Percentiles rank a stretch among this genome's conserved stretches.
Conservation (phyloP, 2,113 vertebrate species). For the Xyliphius kryptos region DNA sequence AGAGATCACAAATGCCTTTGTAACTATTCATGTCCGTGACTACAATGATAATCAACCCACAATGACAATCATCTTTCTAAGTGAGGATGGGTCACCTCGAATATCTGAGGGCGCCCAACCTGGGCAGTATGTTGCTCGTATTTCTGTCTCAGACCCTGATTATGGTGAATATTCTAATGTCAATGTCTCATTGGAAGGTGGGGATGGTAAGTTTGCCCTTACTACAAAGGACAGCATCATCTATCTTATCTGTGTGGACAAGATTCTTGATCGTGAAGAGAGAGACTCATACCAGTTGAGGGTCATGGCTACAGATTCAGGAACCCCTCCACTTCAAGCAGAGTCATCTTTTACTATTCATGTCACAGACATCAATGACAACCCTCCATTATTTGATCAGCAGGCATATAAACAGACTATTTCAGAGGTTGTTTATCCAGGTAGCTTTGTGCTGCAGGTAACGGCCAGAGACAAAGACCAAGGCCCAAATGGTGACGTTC, state of each 20-base stretch:
- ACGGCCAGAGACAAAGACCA: slow-evolving; percentile 94
- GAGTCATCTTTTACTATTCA: slow-evolving; percentile 91
- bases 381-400: slow-evolving; percentile 86
- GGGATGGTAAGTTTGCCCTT: slow-evolving; percentile 93
- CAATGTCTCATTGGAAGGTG: slow-evolving; percentile 92
- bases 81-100: slow-evolving; percentile 87
- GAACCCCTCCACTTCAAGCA: slow-evolving; percentile 82
- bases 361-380: slow-evolving; percentile 91
- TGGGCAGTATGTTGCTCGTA: slow-evolving; percentile 91
- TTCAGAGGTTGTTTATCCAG: slow-evolving; percentile 86
- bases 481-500: slow-evolving; percentile 85
- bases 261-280: slow-evolving; percentile 88
- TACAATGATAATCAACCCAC: slow-evolving; percentile 98
- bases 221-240: slow-evolving; percentile 98
- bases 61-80: slow-evolving; percentile 98
- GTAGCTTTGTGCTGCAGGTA: slow-evolving; percentile 92
- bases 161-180: slow-evolving; percentile 94
- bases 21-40: slow-evolving; percentile 92
- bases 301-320: slow-evolving; percentile 90
- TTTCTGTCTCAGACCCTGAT: slow-evolving; percentile 94
- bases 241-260: slow-evolving; percentile 95
- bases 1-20: slow-evolving; percentile 89
- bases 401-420: slow-evolving; percentile 86
- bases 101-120: slow-evolving; percentile 94
- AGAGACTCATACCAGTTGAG: slow-evolving; percentile 86